These are phyloP conservation scores for Halcyon leucocephala DNA, from an alignment of 2,797 vertebrate genomes.

Conservation along the genomic window DNA sequence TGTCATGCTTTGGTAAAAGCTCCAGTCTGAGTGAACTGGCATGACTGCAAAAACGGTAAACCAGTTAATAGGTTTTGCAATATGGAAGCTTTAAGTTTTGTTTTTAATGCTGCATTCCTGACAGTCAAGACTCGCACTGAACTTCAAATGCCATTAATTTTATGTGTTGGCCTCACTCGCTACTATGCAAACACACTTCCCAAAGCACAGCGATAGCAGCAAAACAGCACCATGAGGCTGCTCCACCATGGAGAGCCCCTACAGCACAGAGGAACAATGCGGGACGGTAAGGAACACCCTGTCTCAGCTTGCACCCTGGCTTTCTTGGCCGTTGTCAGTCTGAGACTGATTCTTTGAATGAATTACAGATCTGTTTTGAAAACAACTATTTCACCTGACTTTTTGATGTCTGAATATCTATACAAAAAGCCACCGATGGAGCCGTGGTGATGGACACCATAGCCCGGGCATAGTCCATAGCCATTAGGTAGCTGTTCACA, in stretches of 20 bases:
- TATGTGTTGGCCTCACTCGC: not conserved
- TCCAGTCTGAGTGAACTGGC: conserved; percentile 67
- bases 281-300: not conserved
- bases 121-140: conserved; percentile 38
- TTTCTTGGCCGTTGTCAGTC: not conserved
- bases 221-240: not conserved
- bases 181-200: not conserved
- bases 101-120: conserved; percentile 69
- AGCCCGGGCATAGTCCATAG: not conserved
- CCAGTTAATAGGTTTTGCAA: conserved; percentile 69
- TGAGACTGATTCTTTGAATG: not conserved
- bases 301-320: not conserved
- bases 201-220: not conserved
- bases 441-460: not conserved
- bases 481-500: not conserved
- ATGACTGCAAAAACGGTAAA: conserved; percentile 52
- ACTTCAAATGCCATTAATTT: conserved; percentile 59
- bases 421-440: not conserved
- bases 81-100: conserved; percentile 62
- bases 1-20: conserved; percentile 69
- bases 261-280: not conserved
- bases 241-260: not conserved
- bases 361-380: not conserved
- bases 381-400: not conserved
- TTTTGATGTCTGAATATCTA: not conserved